Base-by-base conservation (phyloP, 2,113 vertebrate species). In the Vireo altiloquus region DNA sequence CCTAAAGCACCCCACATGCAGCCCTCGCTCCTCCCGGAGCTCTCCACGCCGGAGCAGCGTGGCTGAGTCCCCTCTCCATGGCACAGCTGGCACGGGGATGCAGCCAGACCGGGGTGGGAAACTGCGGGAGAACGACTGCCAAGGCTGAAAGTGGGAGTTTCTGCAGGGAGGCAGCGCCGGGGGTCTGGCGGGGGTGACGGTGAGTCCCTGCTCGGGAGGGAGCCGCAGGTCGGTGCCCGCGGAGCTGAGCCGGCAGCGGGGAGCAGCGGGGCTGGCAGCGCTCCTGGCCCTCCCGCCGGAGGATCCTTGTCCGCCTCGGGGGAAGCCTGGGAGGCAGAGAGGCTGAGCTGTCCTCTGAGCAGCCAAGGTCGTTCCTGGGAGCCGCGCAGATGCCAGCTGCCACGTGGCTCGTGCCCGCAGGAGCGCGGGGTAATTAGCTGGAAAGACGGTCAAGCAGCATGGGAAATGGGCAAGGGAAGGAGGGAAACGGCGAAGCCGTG, bases 151-250 rank as follows among this genome's bases (percentile, higher is more conserved):
- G 27, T 5, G 27, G 33, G 28, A 63, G 30, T 46, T 56, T 47
- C 15, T 52, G 22, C 22, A 25, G 39, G 33, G 24, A 37, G 11
- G 8, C 1, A 3, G 39, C n/a, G 47, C 49, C 13, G 42, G 50
- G 28, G 19, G 24, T 37, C 72, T 10, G 28, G 31, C 13, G 66
- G 53, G 50, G 78, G n/a, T 70, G 80, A 12, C 40, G 22, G 53
- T 2, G 64, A n/a, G 1, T 39, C 24, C 35, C 66, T 18, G 54
- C 6, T 2, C 0, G 2, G 75, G 37, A 50, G n/a, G 33, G 33
- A 50, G 40, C 40, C 1, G 1, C 63, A 5, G 22, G 30, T 57
- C 0, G 0, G 9, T 61, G 64, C 30, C 56, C 46, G 39, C 0
- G 2, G 27, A 56, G n/a, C 71, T 17, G 64, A 47, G 52, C n/a